Conservation (phyloP, 2,797 vertebrate genomes). For the Catamblyrhynchus diadema region DNA sequence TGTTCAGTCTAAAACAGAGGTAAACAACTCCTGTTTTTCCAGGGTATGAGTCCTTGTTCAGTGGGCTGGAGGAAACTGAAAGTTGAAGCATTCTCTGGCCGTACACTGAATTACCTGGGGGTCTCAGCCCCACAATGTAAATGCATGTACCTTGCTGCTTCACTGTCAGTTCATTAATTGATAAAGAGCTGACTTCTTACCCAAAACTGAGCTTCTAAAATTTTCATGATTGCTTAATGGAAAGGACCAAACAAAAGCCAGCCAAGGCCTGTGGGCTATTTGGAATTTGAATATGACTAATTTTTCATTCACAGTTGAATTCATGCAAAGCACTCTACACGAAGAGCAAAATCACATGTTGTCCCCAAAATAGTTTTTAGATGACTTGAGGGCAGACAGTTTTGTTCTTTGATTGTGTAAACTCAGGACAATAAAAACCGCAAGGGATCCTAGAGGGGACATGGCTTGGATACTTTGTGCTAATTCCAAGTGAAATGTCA, state of each 20-base stretch:
- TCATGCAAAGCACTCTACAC: background rate
- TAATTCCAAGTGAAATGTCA: background rate
- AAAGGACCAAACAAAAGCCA: background rate
- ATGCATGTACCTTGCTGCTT: background rate
- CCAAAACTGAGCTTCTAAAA: background rate
- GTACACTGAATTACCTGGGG: background rate
- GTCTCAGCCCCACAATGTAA: background rate
- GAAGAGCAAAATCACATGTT: background rate
- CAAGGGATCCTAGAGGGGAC: background rate
- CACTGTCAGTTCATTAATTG: background rate
- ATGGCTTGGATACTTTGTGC: background rate
- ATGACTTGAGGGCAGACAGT: background rate
- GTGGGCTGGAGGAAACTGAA: background rate
- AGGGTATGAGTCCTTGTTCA: background rate
- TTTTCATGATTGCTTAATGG: conserved; percentile 1
- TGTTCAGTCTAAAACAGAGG: background rate
- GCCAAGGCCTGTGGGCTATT: background rate
- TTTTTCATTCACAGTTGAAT: conserved; percentile 52
- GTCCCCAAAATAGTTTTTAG: conserved; percentile 27
- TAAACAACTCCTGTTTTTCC: background rate
- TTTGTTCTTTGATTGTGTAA: conserved; percentile 18
- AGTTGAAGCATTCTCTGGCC: background rate
- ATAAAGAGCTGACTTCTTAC: background rate
- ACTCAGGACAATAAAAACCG: background rate
- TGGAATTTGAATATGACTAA: conserved; percentile 38